These are phyloP conservation scores for Villa cingulata DNA, from an alignment of 2,888 invertebrate species.

Conservation along the genomic window DNA sequence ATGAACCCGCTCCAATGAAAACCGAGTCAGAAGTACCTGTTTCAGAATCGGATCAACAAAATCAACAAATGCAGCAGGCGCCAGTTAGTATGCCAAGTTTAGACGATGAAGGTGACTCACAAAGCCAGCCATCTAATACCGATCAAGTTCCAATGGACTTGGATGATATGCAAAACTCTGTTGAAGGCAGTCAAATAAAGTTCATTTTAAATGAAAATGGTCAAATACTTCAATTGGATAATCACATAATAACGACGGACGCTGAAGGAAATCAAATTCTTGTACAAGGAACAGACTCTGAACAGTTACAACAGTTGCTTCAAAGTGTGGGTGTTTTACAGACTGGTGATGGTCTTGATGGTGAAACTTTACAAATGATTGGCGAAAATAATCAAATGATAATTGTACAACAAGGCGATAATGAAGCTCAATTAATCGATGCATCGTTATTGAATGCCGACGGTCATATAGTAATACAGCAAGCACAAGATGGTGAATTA, in stretches of 20 bases:
- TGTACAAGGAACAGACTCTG: conserved; percentile 32
- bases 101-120: conserved; percentile 34
- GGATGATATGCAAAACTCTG: conserved; percentile 36
- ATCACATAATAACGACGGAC: conserved; percentile 35
- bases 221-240: conserved; percentile 34
- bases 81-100: conserved; percentile 37
- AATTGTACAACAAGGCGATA: conserved; percentile 35
- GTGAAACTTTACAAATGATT: conserved; percentile 37
- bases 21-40: conserved; percentile 14
- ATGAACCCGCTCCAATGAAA: conserved; percentile 28
- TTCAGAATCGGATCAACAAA: conserved; percentile 12
- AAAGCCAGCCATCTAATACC: conserved; percentile 16
- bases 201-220: conserved; percentile 37
- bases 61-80: conserved; percentile 15
- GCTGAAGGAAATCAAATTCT: conserved; percentile 37
- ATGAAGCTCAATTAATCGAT: conserved; percentile 35
- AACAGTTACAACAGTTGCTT: conserved; percentile 35
- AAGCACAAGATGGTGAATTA: conserved; percentile 31
- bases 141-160: conserved; percentile 35
- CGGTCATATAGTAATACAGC: conserved; percentile 35
- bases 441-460: conserved; percentile 35
- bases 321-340: conserved; percentile 36
- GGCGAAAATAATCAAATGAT: conserved; percentile 36
- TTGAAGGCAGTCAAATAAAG: conserved; percentile 36
- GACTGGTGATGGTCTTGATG: conserved; percentile 34